These are phyloP conservation scores for Scolanthus callimorphus DNA, from an alignment of 92 coral and sea anemone genomes.

Conservation along the genomic window DNA sequence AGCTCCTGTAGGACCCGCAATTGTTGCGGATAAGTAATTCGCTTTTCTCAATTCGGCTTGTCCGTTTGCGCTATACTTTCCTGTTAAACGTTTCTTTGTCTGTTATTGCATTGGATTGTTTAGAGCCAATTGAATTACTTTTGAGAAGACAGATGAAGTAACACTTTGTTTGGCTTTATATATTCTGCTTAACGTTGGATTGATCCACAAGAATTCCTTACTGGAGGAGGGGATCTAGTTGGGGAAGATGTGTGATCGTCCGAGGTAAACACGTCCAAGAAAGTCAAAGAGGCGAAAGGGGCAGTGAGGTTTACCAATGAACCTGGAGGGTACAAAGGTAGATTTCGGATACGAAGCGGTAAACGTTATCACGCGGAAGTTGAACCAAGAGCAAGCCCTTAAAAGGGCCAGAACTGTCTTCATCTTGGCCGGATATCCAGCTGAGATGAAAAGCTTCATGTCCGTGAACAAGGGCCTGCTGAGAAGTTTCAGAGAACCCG, in stretches of 20 bases:
- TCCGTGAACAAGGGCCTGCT: constrained; percentile 18
- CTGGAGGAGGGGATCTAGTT: constrained; percentile 25
- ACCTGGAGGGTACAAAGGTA: constrained; percentile 5
- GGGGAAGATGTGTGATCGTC: constrained; percentile 22
- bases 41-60: too few relatives aligned
- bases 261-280: constrained; percentile 16
- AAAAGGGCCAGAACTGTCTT: constrained; percentile 3
- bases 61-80: too few relatives aligned
- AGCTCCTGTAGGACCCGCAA: too few relatives aligned
- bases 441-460: too few relatives aligned
- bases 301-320: too few relatives aligned
- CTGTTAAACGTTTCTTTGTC: too few relatives aligned
- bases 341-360: constrained; percentile 6
- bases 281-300: constrained; percentile 19
- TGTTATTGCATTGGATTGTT: too few relatives aligned
- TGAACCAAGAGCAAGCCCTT: constrained; percentile 8
- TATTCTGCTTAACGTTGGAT: constrained; percentile 11
- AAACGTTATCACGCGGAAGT: constrained; percentile 11
- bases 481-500: constrained; percentile 11
- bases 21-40: too few relatives aligned
- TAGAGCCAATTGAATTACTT: too few relatives aligned
- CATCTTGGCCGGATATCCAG: too few relatives aligned
- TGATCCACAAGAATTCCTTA: constrained; percentile 1
- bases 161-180: too few relatives aligned
- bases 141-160: too few relatives aligned